Percentiles rank a stretch among this genome's conserved stretches.
Conservation (phyloP, 2,888 invertebrate genomes). For the Seira musarum region DNA sequence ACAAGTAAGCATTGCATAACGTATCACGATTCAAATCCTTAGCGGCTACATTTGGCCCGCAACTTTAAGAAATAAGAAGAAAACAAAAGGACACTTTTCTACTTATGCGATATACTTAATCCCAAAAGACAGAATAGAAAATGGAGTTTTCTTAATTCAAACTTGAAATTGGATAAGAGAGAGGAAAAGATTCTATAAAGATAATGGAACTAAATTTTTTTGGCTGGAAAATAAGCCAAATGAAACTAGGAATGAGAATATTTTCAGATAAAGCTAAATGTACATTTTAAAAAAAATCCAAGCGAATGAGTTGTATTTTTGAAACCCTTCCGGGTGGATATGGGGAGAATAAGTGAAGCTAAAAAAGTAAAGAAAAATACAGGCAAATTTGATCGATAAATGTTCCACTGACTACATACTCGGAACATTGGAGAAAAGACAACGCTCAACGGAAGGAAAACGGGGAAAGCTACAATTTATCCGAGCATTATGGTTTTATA, state of each 20-base stretch:
- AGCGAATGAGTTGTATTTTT: no score
- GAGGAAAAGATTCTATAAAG: not conserved
- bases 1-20: no score
- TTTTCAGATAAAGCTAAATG: not conserved
- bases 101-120: no score
- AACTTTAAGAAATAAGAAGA: no score
- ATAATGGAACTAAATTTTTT: not conserved
- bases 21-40: no score
- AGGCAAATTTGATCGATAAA: constrained; percentile 43
- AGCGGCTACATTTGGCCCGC: no score
- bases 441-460: not conserved
- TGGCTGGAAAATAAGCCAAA: not conserved
- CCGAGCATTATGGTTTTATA: not conserved
- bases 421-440: constrained; percentile 4
- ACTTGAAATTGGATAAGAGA: no score
- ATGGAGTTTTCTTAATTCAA: no score
- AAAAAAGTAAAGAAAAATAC: not conserved
- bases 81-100: no score
- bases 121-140: no score
- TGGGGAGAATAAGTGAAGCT: not conserved
- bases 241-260: not conserved
- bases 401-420: constrained; percentile 40
- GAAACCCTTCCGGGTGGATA: not conserved
- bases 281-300: not conserved
- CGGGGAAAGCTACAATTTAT: not conserved